These are phyloP conservation scores for Drosophila mettleri DNA, from an alignment of 2,888 invertebrate genomes.

Conservation along the genomic window DNA sequence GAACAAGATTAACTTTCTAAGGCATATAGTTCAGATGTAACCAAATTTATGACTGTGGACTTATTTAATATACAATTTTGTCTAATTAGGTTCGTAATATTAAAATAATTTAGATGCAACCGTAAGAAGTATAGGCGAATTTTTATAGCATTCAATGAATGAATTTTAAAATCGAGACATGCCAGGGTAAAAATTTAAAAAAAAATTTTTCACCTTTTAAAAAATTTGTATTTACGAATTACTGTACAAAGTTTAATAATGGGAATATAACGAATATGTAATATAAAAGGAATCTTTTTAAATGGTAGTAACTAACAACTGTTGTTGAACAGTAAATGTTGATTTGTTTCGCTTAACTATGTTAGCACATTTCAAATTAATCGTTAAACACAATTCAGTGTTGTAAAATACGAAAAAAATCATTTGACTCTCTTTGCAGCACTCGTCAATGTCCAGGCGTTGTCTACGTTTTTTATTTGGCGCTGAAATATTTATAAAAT, in stretches of 20 bases:
- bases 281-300: not conserved
- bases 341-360: not conserved
- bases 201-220: not conserved
- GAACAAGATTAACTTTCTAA: constrained; percentile 1
- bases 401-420: not conserved
- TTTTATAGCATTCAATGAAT: not conserved
- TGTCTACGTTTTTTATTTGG: constrained; percentile 41
- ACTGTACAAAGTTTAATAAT: no score
- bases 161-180: constrained; percentile 1
- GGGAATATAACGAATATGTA: no score
- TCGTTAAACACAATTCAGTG: constrained; percentile 14
- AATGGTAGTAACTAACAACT: not conserved
- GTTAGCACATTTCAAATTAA: not conserved
- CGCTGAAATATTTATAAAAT: constrained; percentile 65
- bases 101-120: not conserved
- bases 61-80: not conserved
- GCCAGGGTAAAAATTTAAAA: no score
- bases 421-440: constrained; percentile 15
- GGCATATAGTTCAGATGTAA: not conserved
- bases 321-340: not conserved
- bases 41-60: not conserved
- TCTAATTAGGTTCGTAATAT: not conserved
- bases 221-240: no score
- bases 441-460: constrained; percentile 31
- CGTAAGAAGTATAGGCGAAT: no score